Percentiles rank a stretch among this genome's conserved stretches.
Conservation (phyloP, 92 coral and sea anemone species). For the Porites rus region DNA sequence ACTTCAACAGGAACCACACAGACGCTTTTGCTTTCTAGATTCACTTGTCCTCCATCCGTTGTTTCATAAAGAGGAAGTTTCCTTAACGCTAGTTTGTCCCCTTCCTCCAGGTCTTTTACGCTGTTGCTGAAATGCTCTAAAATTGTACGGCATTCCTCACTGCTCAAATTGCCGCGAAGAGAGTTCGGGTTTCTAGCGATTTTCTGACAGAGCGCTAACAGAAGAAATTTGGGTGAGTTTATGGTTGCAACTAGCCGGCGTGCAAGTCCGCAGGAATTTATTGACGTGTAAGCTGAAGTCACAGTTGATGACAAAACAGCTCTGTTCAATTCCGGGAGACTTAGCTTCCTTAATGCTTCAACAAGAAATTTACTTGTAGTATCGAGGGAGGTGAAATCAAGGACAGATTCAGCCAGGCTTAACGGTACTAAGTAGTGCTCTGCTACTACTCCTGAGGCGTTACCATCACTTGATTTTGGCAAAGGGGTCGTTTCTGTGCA, state of each 20-base stretch:
- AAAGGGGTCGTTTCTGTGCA: constrained; percentile 26
- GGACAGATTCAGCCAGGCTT: constrained; percentile 52
- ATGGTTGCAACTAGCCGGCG: constrained; percentile 54
- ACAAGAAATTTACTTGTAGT: not conserved
- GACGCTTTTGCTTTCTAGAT: not conserved
- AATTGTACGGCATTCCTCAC: not conserved
- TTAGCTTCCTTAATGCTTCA: constrained; percentile 32
- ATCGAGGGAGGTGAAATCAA: constrained; percentile 20
- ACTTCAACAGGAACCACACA: constrained; percentile 36
- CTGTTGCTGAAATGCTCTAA: constrained; percentile 57
- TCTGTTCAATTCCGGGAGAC: constrained; percentile 62
- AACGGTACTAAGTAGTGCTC: constrained; percentile 66
- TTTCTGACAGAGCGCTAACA: constrained; percentile 50
- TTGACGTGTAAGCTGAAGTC: not conserved
- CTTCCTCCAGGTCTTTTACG: not conserved
- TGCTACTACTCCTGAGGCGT: not conserved
- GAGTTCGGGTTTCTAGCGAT: not conserved
- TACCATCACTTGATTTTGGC: not conserved
- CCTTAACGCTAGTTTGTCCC: constrained; percentile 7
- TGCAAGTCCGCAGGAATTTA: constrained; percentile 12
- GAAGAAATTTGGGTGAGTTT: constrained; percentile 49
- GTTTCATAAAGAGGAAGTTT: constrained; percentile 63
- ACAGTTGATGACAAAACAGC: not conserved
- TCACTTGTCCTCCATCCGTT: constrained; percentile 44
- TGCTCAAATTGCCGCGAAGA: not conserved